These are phyloP conservation scores for Meandrusa payeni DNA, from an alignment of 2,888 invertebrate species.

Conservation along the genomic window DNA sequence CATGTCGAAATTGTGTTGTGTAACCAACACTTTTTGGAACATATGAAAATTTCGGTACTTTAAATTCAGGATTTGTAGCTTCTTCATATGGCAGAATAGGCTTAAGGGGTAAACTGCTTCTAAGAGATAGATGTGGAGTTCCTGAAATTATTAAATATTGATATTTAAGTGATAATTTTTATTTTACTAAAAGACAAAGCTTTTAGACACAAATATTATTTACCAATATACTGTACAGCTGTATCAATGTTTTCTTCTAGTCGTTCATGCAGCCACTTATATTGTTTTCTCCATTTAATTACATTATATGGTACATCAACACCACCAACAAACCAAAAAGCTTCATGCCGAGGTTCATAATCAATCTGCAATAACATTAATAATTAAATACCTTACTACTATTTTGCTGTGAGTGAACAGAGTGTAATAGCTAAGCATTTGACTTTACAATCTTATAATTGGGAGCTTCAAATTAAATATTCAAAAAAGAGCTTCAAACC, in stretches of 20 bases:
- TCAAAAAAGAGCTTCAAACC: too few species aligned
- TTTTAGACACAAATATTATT: too few species aligned
- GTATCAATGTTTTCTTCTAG: conserved; percentile 82
- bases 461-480: too few species aligned
- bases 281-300: conserved; percentile 58
- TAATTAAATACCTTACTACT: too few species aligned
- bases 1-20: conserved; percentile 78
- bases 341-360: conserved; percentile 88
- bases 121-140: conserved; percentile 84
- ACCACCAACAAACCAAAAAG: conserved; percentile 92
- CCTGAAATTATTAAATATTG: conserved; percentile 45
- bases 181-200: too few species aligned
- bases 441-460: too few species aligned
- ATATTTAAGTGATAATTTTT: conserved; percentile 13
- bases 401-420: too few species aligned
- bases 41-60: conserved; percentile 80
- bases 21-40: conserved; percentile 84
- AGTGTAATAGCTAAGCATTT: too few species aligned
- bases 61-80: conserved; percentile 75
- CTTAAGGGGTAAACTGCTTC: conserved; percentile 85
- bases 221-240: conserved; percentile 85
- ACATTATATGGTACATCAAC: conserved; percentile 78
- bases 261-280: conserved; percentile 57
- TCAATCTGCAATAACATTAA: conserved; percentile 80
- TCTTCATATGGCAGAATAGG: conserved; percentile 82